Percentiles rank a stretch among this genome's conserved stretches.
Conservation (phyloP, 2,888 invertebrate species). For the Ecdyonurus torrentis region DNA sequence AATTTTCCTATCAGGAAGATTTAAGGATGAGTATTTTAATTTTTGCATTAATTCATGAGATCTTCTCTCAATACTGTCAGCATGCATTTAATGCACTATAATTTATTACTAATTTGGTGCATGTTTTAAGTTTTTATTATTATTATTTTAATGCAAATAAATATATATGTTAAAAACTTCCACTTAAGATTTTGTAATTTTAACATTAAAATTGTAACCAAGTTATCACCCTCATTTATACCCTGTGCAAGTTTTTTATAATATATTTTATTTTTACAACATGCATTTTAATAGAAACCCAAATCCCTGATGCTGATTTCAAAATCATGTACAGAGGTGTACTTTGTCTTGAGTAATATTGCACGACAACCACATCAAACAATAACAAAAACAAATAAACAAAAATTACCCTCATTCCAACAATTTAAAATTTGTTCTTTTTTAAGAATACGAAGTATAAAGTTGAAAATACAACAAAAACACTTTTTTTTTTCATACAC, state of each 20-base stretch:
- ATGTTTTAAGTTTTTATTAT: too few species aligned
- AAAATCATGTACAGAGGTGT: conserved; percentile 2
- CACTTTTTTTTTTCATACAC: conserved; percentile 14
- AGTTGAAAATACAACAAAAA: conserved; percentile 15
- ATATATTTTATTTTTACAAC: conserved; percentile 11
- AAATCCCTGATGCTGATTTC: conserved; percentile 5
- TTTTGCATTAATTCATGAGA: conserved; percentile 7
- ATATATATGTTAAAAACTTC: conserved; percentile 4
- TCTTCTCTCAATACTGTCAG: conserved; percentile 10
- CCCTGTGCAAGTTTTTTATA: conserved; percentile 16
- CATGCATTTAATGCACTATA: conserved; percentile 9
- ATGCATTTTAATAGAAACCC: conserved; percentile 7
- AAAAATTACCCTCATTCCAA: conserved; percentile 8
- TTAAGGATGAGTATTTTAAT: conserved; percentile 6
- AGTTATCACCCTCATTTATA: conserved; percentile 14
- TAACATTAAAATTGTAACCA: conserved; percentile 11
- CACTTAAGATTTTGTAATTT: conserved; percentile 8
- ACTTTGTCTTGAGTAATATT: not conserved
- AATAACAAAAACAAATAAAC: conserved; percentile 11
- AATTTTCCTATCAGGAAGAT: conserved; percentile 8
- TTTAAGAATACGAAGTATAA: conserved; percentile 13
- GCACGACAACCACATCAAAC: conserved; percentile 7
- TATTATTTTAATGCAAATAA: conserved; percentile 6
- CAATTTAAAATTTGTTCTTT: conserved; percentile 11
- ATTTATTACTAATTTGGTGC: not conserved